Conservation (phyloP, 2,113 vertebrate genomes). For the Petaurus breviceps region DNA sequence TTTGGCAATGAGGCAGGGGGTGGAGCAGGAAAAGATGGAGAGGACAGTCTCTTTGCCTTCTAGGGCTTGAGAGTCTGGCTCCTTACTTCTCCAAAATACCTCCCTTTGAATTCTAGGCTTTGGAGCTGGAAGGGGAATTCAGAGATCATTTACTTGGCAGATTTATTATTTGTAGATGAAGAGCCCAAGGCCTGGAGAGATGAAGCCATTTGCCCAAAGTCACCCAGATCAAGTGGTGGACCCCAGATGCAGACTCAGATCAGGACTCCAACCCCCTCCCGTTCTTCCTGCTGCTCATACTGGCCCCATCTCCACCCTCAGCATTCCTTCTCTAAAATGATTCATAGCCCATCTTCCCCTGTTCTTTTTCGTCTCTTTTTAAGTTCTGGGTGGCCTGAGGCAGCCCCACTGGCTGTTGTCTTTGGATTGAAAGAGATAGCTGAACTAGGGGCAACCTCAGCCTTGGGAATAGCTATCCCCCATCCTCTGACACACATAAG, state of each 20-base stretch:
- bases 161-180: conserved; percentile 1
- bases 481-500: neutral
- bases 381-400: neutral
- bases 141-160: neutral
- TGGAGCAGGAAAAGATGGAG: neutral
- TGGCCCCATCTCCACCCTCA: neutral
- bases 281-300: neutral
- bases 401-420: neutral
- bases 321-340: neutral
- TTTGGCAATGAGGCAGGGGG: neutral
- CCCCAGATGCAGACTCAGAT: neutral
- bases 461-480: neutral
- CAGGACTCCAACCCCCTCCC: neutral
- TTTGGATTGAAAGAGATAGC: neutral
- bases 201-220: neutral
- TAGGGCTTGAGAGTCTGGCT: neutral
- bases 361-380: neutral
- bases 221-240: too few species aligned
- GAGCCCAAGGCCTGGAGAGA: neutral
- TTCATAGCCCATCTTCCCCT: neutral
- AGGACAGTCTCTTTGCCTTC: neutral
- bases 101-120: neutral
- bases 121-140: neutral
- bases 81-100: neutral
- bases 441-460: neutral